Conservation (phyloP, 1,140 invertebrate species). For the Pararge aegeria region DNA sequence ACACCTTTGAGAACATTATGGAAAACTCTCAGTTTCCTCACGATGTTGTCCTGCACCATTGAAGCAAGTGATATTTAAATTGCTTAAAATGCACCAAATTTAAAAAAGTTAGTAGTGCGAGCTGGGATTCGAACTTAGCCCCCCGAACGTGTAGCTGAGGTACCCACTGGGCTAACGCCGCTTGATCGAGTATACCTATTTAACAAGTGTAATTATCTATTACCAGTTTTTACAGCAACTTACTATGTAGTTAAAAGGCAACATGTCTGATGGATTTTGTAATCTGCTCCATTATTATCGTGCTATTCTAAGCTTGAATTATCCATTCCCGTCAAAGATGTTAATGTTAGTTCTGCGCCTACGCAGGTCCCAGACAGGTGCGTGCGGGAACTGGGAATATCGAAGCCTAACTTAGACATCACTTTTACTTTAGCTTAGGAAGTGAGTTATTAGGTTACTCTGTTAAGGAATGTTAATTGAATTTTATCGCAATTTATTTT, state of each 20-base stretch:
- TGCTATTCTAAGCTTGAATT: constrained; percentile 18
- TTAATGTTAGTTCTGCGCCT: constrained; percentile 36
- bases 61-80: too few species aligned
- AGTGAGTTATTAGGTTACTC: not conserved
- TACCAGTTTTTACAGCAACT: not conserved
- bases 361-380: constrained; percentile 34
- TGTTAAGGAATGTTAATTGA: constrained; percentile 2
- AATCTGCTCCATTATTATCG: constrained; percentile 19
- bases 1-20: too few species aligned
- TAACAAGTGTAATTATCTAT: not conserved
- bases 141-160: too few species aligned
- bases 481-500: not conserved
- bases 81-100: too few species aligned
- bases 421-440: not conserved
- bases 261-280: constrained; percentile 20
- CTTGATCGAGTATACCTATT: not conserved
- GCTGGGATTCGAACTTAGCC: too few species aligned
- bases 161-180: too few species aligned
- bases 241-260: constrained; percentile 2
- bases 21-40: too few species aligned
- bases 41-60: too few species aligned
- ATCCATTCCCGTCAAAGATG: constrained; percentile 32
- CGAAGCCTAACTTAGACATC: constrained; percentile 11
- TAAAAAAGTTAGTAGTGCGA: too few species aligned
- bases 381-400: constrained; percentile 24